These are phyloP conservation scores for Scarus forsteni DNA, from an alignment of 2,797 vertebrate species.

Conservation along the genomic window DNA sequence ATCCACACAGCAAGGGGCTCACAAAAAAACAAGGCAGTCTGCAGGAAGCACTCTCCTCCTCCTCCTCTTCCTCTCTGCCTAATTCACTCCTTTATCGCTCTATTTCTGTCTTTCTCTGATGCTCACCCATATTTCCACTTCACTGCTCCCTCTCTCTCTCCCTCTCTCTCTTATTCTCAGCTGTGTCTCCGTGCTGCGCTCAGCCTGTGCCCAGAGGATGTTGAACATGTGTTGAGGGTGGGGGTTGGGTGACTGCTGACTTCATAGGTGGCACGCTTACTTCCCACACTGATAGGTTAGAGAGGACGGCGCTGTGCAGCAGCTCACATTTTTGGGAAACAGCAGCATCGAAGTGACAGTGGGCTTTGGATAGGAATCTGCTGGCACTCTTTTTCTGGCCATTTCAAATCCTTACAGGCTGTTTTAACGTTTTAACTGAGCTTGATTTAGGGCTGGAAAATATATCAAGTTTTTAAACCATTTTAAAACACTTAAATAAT, in stretches of 20 bases:
- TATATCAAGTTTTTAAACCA: no score
- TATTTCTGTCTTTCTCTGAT: constrained; percentile 80
- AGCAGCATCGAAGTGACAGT: constrained; percentile 7
- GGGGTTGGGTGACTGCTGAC: constrained; percentile 75
- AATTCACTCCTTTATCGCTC: constrained; percentile 77
- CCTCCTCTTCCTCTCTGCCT: constrained; percentile 46
- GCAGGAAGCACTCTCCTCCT: constrained; percentile 48
- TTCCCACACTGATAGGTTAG: constrained; percentile 61
- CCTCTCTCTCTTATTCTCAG: constrained; percentile 59
- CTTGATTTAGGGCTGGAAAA: no score
- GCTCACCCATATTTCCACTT: constrained; percentile 78
- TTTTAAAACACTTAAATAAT: no score
- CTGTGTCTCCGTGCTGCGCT: constrained; percentile 68
- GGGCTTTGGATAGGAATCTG: constrained; percentile 24
- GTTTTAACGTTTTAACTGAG: constrained; percentile 12
- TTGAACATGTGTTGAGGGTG: constrained; percentile 80
- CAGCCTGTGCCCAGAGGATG: constrained; percentile 77
- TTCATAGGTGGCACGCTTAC: constrained; percentile 76
- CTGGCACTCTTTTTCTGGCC: constrained; percentile 19
- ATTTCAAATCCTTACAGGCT: constrained; percentile 13
- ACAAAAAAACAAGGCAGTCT: constrained; percentile 23
- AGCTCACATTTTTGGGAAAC: constrained; percentile 6
- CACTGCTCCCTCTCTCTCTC: constrained; percentile 51
- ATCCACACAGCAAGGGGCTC: constrained; percentile 50
- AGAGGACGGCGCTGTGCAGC: constrained; percentile 21